A percentile compares a stretch with the other conserved stretches of the same genome.
These are phyloP conservation scores for Nemotelus nigrinus DNA, from an alignment of 2,888 invertebrate species.

Conservation along the genomic window DNA sequence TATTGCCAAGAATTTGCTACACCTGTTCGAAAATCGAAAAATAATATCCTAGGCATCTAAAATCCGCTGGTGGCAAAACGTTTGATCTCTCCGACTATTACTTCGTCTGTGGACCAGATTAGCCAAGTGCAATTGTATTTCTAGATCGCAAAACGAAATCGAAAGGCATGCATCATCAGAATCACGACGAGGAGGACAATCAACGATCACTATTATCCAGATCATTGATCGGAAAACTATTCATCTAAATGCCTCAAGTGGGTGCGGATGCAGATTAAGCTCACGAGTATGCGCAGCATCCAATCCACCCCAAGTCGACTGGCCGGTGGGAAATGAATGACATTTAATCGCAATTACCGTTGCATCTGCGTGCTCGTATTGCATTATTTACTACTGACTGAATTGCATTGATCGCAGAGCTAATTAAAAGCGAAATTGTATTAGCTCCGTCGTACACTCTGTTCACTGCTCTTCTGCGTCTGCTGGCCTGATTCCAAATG, in stretches of 20 bases:
- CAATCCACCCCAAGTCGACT: not conserved
- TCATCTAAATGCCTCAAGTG: not conserved
- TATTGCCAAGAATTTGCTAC: no score
- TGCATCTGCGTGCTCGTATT: not conserved
- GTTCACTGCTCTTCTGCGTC: no score
- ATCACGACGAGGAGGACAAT: not conserved
- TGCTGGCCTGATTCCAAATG: no score
- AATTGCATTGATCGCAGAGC: not conserved
- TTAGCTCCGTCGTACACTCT: no score
- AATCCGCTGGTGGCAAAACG: no score
- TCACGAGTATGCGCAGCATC: not conserved
- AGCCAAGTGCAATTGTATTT: not conserved
- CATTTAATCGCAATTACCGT: slow-evolving; percentile 5
- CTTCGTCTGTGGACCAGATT: no score
- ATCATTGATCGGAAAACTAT: not conserved
- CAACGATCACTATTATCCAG: not conserved
- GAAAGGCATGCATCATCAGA: not conserved
- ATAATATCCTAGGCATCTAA: no score
- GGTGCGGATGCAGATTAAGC: not conserved
- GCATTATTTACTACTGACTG: not conserved
- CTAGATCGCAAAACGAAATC: not conserved
- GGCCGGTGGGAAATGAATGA: not conserved
- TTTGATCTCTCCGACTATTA: no score
- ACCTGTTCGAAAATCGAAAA: no score
- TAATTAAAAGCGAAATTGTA: not conserved